A percentile compares a stretch with the other conserved stretches of the same genome.
phyloP scores from a whole-genome alignment of 1,140 invertebrate species.

The Drosophila repletoides region DNA sequence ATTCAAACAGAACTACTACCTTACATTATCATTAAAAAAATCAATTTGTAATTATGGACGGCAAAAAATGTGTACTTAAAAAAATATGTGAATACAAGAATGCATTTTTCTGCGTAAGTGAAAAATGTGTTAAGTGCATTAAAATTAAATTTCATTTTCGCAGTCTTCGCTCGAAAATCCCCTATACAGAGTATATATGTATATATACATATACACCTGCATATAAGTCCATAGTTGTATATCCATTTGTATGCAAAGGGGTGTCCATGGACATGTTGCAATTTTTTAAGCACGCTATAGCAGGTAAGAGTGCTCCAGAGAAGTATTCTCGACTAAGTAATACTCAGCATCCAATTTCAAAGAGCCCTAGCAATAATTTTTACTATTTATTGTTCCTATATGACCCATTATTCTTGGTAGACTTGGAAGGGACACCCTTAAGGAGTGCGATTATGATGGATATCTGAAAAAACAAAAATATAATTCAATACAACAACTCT shows the following conservation, averaged over 20 bases:
- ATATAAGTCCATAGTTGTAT: neutral
- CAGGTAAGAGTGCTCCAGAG: too few relatives aligned
- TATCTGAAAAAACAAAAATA: too few relatives aligned
- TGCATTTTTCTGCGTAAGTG: conserved; percentile 55
- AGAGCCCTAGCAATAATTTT: too few relatives aligned
- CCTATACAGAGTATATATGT: neutral
- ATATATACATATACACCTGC: neutral
- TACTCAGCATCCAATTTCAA: too few relatives aligned
- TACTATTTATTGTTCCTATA: too few relatives aligned
- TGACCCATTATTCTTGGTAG: too few relatives aligned
- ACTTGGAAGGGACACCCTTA: too few relatives aligned
- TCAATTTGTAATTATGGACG: conserved; percentile 70
- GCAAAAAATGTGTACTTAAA: conserved; percentile 19
- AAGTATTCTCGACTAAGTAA: too few relatives aligned
- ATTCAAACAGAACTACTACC: conserved; percentile 1
- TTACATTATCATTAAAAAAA: conserved; percentile 66
- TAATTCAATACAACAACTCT: too few relatives aligned
- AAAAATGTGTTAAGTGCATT: conserved; percentile 75
- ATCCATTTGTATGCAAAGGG: conserved; percentile 9
- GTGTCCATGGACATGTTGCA: conserved; percentile 8
- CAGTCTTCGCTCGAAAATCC: conserved; percentile 23
- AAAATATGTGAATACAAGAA: conserved; percentile 29
- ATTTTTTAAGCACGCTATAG: conserved; percentile 56
- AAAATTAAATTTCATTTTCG: conserved; percentile 69
- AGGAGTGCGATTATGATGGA: too few relatives aligned